Percentiles rank a stretch among this genome's conserved stretches.
These are phyloP conservation scores for Lepilemur septentrionalis DNA, from an alignment of 2,797 vertebrate genomes.

Conservation along the genomic window DNA sequence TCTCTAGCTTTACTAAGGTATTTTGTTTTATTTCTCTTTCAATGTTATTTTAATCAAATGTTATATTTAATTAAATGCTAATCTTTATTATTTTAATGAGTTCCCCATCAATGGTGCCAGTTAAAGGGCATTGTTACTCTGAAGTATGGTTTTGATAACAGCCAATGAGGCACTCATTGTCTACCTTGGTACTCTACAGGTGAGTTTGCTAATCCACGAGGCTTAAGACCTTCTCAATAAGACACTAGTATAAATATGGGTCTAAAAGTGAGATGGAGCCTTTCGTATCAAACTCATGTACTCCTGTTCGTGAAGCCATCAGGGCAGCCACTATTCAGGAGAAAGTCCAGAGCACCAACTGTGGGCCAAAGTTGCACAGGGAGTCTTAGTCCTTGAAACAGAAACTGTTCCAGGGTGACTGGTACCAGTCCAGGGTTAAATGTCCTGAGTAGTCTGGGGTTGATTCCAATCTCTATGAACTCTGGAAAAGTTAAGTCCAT, in stretches of 20 bases:
- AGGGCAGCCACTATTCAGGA: not conserved
- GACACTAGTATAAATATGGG: not conserved
- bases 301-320: not conserved
- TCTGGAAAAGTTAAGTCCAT: not conserved
- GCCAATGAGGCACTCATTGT: not conserved
- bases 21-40: slow-evolving; percentile 51
- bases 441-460: not conserved
- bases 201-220: not conserved
- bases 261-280: not conserved
- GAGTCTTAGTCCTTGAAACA: not conserved
- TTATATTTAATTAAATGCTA: not conserved
- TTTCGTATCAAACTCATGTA: not conserved
- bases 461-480: not conserved
- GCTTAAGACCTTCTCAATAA: not conserved
- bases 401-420: not conserved
- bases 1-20: not conserved
- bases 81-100: slow-evolving; percentile 28
- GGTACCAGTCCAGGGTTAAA: not conserved
- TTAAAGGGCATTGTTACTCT: not conserved
- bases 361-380: not conserved
- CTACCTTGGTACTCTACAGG: not conserved
- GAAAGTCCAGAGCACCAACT: not conserved
- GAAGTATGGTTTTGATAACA: not conserved
- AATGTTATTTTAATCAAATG: slow-evolving; percentile 50
- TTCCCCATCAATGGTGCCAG: not conserved